A percentile compares a stretch with the other conserved stretches of the same genome.
Evolutionary conservation across 2,888 invertebrate genomes (phyloP).

Genomic region (Aphelenchoides bicaudatus): DNA sequence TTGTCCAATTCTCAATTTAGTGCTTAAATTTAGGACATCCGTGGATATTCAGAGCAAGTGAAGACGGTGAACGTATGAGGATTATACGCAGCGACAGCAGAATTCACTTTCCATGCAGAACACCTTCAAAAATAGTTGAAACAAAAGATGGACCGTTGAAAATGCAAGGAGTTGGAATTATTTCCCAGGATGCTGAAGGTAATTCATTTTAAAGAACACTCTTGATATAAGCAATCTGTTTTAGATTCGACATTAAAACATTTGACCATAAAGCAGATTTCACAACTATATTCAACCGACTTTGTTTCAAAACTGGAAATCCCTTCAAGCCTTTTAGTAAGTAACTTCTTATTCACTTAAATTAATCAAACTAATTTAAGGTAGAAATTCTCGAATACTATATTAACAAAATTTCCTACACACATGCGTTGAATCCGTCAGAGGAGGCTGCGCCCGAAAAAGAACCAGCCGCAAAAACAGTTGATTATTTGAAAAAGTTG

Average conservation of each 20-base stretch:
- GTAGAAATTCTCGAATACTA: background rate
- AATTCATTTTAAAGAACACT: background rate
- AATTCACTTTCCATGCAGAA: background rate
- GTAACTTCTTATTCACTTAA: background rate
- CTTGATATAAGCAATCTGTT: background rate
- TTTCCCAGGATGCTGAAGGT: background rate
- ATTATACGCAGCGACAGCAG: background rate
- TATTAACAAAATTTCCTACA: background rate
- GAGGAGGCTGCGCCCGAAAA: background rate
- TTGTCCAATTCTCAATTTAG: background rate
- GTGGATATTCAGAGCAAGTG: conserved; percentile 29
- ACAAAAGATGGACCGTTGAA: background rate
- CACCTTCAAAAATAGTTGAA: conserved; percentile 5
- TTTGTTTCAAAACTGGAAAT: background rate
- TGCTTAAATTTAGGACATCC: conserved; percentile 26
- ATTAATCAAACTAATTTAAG: background rate
- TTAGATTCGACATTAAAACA: background rate
- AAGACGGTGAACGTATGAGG: conserved; percentile 22
- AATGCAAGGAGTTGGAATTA: background rate
- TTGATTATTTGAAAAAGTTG: background rate
- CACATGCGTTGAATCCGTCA: background rate
- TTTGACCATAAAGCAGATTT: background rate
- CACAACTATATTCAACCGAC: background rate
- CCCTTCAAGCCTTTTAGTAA: background rate
- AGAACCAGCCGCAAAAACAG: background rate